Evolutionary conservation across 2,113 vertebrate species (phyloP).

Genomic region (Irena cyanogastra): DNA sequence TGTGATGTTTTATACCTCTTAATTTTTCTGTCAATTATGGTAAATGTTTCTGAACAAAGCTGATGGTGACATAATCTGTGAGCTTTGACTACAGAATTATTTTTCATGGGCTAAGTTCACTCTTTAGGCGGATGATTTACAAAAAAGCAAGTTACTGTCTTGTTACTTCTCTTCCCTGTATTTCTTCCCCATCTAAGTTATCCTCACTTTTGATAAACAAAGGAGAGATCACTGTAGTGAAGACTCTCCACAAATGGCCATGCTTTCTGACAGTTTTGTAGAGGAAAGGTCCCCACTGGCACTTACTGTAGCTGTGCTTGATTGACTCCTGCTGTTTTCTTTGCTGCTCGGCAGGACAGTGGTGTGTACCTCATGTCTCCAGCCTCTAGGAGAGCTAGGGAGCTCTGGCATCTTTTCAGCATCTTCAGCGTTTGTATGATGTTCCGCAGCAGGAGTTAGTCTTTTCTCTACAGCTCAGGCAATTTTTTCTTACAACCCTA

Average conservation of each 20-base stretch:
- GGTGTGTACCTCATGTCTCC: background rate
- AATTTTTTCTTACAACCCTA: constrained; percentile 1
- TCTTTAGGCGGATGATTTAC: background rate
- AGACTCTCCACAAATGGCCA: background rate
- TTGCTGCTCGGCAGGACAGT: background rate
- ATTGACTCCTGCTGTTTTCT: background rate
- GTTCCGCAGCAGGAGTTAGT: background rate
- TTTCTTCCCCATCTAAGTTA: background rate
- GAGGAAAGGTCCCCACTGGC: background rate
- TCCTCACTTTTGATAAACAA: background rate
- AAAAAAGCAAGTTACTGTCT: background rate
- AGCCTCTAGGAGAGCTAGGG: background rate
- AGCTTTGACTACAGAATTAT: background rate
- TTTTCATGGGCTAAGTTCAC: background rate
- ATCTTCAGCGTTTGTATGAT: background rate
- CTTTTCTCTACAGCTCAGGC: constrained; percentile 31
- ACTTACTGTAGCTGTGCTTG: background rate
- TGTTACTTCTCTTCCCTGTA: background rate
- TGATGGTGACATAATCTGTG: background rate
- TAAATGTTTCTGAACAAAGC: constrained; percentile 16
- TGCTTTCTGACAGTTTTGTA: constrained; percentile 1
- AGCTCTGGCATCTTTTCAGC: constrained; percentile 33
- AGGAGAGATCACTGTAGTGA: background rate
- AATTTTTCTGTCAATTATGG: background rate
- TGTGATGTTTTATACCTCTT: background rate